Evolutionary conservation across 2,888 invertebrate species (phyloP), one percentile per base, ranked within the genome.

Genomic region (Spodoptera picta): DNA sequence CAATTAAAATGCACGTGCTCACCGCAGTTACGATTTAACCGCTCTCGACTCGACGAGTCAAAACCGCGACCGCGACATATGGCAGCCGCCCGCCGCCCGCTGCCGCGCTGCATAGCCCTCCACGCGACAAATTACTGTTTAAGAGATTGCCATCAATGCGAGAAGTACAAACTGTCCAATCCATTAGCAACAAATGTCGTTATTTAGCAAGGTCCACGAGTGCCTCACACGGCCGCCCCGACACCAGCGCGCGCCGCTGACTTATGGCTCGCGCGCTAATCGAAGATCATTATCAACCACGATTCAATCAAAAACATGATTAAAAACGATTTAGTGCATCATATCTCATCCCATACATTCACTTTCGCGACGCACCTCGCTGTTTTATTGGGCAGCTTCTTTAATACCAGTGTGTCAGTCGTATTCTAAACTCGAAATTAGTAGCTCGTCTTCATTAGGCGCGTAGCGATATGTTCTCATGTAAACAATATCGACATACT

Each of bases 111-210:
- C 23, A 52, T 57, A 73, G 72, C 72, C 79, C 78, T 80, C 77
- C 69, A 75, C 77, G 79, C 85, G 85, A 90, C 91, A 90, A 93
- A 93, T 93, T 90, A 87, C 85, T 89, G 85, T 89, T 91, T 90
- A 91, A 91, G 87, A 93, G 93, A 93, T 93, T 90, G 90, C 90
- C 90, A 90, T 92, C 91, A 87, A 87, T 86, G 80, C 83, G 81
- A 78, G 63, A 65, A 68, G 82, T 81, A 84, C 88, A 84, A 87
- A 86, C 84, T 86, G 89, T 88, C 87, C 91, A 87, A 90, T 92
- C 91, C 91, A 92, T 93, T 93, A 92, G 81, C 85, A 82, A 90
- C 93, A 92, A 92, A 92, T 92, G 92, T 90, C 86, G 90, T 85
- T 88, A 89, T 89, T 90, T 83, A 87, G 83, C 53, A 47, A 36